Percentiles rank a stretch among this genome's conserved stretches.
Conservation (phyloP, 2,888 invertebrate species). For the Acanthosoma haemorrhoidale region DNA sequence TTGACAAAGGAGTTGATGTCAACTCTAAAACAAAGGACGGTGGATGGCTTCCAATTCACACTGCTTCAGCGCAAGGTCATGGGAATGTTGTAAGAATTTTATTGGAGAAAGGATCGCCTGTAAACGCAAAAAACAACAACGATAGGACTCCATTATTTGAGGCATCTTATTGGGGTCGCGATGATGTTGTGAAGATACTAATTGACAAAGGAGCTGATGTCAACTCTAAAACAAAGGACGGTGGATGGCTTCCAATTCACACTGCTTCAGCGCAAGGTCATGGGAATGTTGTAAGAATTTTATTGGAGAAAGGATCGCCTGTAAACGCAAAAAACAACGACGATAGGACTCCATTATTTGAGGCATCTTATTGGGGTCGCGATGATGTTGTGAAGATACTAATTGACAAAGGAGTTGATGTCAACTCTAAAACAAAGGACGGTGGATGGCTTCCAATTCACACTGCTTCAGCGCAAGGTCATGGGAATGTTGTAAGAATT, state of each 20-base stretch:
- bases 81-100: constrained; percentile 73
- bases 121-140: constrained; percentile 88
- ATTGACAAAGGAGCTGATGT: neutral
- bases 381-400: neutral
- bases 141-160: constrained; percentile 80
- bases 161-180: neutral
- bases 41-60: constrained; percentile 83
- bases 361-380: neutral
- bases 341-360: neutral
- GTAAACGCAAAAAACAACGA: neutral
- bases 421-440: neutral
- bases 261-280: neutral
- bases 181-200: neutral
- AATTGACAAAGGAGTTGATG: neutral
- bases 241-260: neutral
- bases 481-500: neutral
- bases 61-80: constrained; percentile 94
- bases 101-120: constrained; percentile 73
- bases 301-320: neutral
- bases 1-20: too few relatives aligned
- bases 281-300: neutral
- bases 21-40: constrained; percentile 61
- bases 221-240: neutral
- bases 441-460: neutral
- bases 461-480: neutral